These are phyloP conservation scores for Drosophila chauvacae DNA, from an alignment of 1,140 invertebrate genomes.

Conservation along the genomic window DNA sequence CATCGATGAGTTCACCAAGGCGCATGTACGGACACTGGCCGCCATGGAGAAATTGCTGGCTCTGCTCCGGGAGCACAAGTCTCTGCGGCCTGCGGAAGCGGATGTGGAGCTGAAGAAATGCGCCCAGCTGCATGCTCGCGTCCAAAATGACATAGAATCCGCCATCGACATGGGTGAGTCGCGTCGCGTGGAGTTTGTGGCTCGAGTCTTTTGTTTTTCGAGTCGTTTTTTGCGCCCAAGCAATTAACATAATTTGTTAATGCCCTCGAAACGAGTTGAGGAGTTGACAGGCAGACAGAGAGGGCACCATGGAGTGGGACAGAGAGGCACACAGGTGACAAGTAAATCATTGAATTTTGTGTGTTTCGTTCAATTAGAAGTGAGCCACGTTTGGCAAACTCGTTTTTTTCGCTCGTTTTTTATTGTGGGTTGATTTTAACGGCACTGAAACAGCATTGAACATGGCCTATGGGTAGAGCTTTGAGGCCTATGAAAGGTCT, in stretches of 20 bases:
- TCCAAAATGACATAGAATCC: conserved; percentile 75
- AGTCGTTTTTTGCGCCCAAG: conserved; percentile 5
- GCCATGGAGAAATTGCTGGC: conserved; percentile 86
- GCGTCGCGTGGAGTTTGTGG: conserved; percentile 55
- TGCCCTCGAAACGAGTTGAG: conserved; percentile 47
- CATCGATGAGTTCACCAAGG: conserved; percentile 87
- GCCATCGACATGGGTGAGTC: conserved; percentile 80
- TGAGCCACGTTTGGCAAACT: conserved; percentile 75
- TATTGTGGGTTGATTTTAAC: conserved; percentile 37
- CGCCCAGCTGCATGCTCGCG: conserved; percentile 84
- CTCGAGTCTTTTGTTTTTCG: conserved; percentile 65
- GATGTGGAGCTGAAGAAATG: conserved; percentile 85
- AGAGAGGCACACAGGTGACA: conserved; percentile 55
- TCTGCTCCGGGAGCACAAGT: conserved; percentile 84
- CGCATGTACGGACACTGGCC: conserved; percentile 85
- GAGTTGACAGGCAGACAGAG: conserved; percentile 35
- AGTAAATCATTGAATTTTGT: conserved; percentile 66
- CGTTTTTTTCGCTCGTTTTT: conserved; percentile 55
- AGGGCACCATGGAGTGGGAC: neutral
- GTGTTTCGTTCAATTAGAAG: conserved; percentile 72
- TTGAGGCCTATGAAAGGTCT: conserved; percentile 32
- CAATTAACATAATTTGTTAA: conserved; percentile 71
- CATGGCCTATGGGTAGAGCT: conserved; percentile 21
- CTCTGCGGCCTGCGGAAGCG: conserved; percentile 85
- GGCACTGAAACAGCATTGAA: conserved; percentile 64